Evolutionary conservation across 1,140 invertebrate genomes (phyloP).

Genomic region (Drosophila bocki): DNA sequence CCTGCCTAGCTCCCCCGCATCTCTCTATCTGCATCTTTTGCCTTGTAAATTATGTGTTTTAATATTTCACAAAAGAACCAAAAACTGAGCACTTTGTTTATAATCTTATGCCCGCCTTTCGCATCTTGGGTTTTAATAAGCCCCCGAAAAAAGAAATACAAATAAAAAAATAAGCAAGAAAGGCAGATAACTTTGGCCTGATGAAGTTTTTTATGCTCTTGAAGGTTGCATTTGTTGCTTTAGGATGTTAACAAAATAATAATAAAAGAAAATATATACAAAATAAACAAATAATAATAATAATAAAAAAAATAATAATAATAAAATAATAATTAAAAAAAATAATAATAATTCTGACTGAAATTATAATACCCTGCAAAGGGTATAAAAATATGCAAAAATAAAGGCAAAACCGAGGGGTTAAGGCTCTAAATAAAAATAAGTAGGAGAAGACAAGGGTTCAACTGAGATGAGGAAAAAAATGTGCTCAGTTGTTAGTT

Average conservation of each 20-base stretch:
- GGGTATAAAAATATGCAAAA: not conserved
- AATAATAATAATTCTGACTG: too few species aligned
- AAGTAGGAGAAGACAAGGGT: slow-evolving; percentile 20
- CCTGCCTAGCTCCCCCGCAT: too few species aligned
- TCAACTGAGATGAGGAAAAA: slow-evolving; percentile 20
- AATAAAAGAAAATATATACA: too few species aligned
- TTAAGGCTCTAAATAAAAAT: slow-evolving; percentile 31
- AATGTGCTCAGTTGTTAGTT: slow-evolving; percentile 30
- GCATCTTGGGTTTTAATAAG: slow-evolving; percentile 41
- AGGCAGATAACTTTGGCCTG: too few species aligned
- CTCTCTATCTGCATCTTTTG: not conserved
- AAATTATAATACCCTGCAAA: too few species aligned
- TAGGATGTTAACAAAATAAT: too few species aligned
- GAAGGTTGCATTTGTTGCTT: too few species aligned
- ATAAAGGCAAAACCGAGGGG: not conserved
- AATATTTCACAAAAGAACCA: slow-evolving; percentile 80
- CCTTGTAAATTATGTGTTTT: slow-evolving; percentile 79
- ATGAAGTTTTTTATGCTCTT: too few species aligned
- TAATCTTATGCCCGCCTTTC: slow-evolving; percentile 59
- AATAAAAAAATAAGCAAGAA: not conserved
- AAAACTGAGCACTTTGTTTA: slow-evolving; percentile 76
- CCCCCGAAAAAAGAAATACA: not conserved
- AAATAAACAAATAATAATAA: too few species aligned
- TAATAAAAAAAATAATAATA: too few species aligned
- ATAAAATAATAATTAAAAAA: too few species aligned